These are phyloP conservation scores for Drosophila longiperda DNA, from an alignment of 2,888 invertebrate species.

Conservation along the genomic window DNA sequence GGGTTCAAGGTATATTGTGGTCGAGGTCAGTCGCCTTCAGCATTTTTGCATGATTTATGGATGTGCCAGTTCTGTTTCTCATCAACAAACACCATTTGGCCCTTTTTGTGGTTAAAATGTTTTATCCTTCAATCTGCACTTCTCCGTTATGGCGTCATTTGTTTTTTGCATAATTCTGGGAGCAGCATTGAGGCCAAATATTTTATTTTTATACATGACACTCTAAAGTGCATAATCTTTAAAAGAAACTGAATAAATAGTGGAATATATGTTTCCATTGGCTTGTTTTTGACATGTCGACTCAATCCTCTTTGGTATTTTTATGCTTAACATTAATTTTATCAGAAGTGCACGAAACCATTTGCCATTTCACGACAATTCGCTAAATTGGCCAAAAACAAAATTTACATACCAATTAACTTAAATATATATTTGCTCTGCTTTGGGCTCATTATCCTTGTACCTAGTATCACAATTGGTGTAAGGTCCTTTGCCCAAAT, in stretches of 20 bases:
- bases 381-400: constrained; percentile 50
- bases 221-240: not conserved
- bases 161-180: not conserved
- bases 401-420: constrained; percentile 75
- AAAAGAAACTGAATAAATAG: not conserved
- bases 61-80: not conserved
- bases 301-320: not conserved
- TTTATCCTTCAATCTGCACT: not conserved
- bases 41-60: not conserved
- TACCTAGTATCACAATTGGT: constrained; percentile 39
- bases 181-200: not conserved
- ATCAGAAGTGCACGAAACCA: not conserved
- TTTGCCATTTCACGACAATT: constrained; percentile 17
- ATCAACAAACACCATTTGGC: not conserved
- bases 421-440: constrained; percentile 67
- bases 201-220: not conserved
- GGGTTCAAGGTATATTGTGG: not conserved
- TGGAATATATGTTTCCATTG: not conserved
- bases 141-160: not conserved
- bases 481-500: constrained; percentile 13
- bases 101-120: not conserved
- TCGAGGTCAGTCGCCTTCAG: not conserved
- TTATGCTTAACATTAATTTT: not conserved
- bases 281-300: not conserved
- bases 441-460: constrained; percentile 36